These are phyloP conservation scores for Geococcyx californianus DNA, from an alignment of 2,113 vertebrate genomes.

Conservation along the genomic window DNA sequence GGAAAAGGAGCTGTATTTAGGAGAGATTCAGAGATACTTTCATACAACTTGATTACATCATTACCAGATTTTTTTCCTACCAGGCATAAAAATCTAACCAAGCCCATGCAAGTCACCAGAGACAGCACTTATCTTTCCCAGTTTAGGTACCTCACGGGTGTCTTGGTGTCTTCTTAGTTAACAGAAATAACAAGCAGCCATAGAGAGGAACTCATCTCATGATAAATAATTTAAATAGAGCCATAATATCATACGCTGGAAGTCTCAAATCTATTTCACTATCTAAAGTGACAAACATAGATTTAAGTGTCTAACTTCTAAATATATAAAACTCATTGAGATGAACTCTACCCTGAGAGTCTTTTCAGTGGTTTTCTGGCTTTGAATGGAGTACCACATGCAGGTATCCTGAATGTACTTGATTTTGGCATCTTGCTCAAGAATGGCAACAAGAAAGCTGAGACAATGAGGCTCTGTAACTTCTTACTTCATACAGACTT, in stretches of 20 bases:
- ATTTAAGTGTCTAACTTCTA: not conserved
- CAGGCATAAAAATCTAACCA: not conserved
- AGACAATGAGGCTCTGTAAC: not conserved
- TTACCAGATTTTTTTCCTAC: not conserved
- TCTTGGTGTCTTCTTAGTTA: not conserved
- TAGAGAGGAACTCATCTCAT: not conserved
- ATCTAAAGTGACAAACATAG: not conserved
- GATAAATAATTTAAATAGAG: not conserved
- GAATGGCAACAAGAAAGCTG: not conserved
- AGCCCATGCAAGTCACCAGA: not conserved
- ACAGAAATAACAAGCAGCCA: not conserved
- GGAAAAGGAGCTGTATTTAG: not conserved
- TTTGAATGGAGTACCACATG: not conserved
- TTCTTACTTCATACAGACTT: not conserved
- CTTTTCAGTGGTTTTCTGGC: not conserved
- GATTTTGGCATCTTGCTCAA: not conserved
- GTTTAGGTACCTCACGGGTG: not conserved
- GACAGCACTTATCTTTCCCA: not conserved
- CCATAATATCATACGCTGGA: not conserved
- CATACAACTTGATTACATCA: not conserved
- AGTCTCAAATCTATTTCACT: not conserved
- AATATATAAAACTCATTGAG: not conserved
- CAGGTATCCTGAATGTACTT: not conserved
- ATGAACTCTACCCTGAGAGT: not conserved
- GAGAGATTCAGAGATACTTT: not conserved